Evolutionary conservation across 2,888 invertebrate species (phyloP).

Genomic region (Drosophila siamana): DNA sequence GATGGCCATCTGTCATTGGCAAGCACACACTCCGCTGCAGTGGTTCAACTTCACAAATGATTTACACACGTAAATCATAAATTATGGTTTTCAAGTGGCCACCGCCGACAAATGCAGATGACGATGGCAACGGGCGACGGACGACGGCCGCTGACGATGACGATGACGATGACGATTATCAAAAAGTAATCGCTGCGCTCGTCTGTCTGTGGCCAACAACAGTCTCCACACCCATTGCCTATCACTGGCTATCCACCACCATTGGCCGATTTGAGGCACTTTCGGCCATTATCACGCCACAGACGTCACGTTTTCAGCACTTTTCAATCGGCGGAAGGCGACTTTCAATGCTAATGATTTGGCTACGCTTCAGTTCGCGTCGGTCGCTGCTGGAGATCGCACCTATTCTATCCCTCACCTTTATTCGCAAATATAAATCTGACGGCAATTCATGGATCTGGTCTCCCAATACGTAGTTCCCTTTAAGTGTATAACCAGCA

Average conservation of each 20-base stretch:
- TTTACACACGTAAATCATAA: conserved; percentile 80
- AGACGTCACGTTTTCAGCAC: conserved; percentile 44
- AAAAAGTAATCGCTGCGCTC: not conserved
- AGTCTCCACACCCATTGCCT: not conserved
- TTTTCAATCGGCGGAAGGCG: conserved; percentile 46
- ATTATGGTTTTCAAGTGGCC: conserved; percentile 72
- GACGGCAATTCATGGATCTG: conserved; percentile 47
- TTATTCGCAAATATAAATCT: conserved; percentile 28
- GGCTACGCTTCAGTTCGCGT: conserved; percentile 65
- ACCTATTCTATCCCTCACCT: conserved; percentile 36
- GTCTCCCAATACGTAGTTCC: not conserved
- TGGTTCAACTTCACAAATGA: conserved; percentile 77
- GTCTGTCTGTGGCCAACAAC: too few species aligned
- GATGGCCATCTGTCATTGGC: conserved; percentile 56
- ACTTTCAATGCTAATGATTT: conserved; percentile 62
- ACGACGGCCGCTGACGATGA: conserved; percentile 37
- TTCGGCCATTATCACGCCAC: conserved; percentile 36
- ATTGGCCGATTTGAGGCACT: conserved; percentile 5
- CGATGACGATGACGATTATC: conserved; percentile 13
- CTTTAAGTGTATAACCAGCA: conserved; percentile 1
- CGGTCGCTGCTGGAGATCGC: conserved; percentile 71
- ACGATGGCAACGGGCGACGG: too few species aligned
- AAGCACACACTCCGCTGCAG: conserved; percentile 39
- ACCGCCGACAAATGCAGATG: conserved; percentile 75
- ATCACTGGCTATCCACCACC: conserved; percentile 5